phyloP scores from a whole-genome alignment of 2,113 vertebrate genomes.

The Archilochus colubris region DNA sequence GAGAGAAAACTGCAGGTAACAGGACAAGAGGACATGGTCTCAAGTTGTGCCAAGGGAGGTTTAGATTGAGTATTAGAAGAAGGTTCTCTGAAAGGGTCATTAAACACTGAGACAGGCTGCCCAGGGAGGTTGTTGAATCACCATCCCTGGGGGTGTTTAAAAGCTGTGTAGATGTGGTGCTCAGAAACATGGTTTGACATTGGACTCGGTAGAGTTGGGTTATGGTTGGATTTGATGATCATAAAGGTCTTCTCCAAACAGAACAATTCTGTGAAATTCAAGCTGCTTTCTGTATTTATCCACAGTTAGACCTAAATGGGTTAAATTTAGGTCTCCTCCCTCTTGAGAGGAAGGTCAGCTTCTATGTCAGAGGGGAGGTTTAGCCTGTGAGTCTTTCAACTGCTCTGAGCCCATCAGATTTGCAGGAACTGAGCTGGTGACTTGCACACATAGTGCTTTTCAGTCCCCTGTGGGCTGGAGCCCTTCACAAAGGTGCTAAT shows the following conservation, averaged over 20 bases:
- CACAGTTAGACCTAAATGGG: not conserved
- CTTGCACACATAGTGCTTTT: not conserved
- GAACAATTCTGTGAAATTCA: not conserved
- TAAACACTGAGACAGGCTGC: no score
- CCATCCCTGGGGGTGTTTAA: no score
- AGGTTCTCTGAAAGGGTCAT: no score
- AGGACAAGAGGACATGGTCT: not conserved
- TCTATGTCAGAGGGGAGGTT: not conserved
- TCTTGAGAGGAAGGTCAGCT: not conserved
- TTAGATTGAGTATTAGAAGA: no score
- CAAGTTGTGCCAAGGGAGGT: no score
- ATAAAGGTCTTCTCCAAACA: no score
- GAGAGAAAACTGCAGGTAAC: not conserved
- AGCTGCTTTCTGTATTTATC: not conserved
- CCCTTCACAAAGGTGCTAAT: not conserved
- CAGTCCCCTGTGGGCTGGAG: not conserved
- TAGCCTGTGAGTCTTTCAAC: not conserved
- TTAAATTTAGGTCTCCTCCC: not conserved
- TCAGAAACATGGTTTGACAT: no score
- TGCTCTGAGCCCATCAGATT: slow-evolving; percentile 23
- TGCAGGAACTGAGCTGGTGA: not conserved
- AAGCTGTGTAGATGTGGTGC: no score
- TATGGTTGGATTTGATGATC: no score
- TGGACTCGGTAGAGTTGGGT: no score
- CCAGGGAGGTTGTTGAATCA: no score